A percentile compares a stretch with the other conserved stretches of the same genome.
phyloP scores from a whole-genome alignment of 1,140 invertebrate species.

The Saxidomus purpurata region DNA sequence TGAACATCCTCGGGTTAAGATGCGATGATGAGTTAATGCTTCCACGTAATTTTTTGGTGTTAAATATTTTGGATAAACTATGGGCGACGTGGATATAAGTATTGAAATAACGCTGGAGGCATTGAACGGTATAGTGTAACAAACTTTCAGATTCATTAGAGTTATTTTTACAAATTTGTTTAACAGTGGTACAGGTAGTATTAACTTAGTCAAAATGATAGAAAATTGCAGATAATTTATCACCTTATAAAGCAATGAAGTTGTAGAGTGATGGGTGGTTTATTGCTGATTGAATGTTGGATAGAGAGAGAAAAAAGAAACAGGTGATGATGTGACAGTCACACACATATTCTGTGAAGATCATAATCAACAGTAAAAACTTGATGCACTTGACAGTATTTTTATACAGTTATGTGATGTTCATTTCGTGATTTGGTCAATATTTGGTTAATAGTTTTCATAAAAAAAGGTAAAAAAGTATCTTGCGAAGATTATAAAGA shows the following conservation, averaged over 20 bases:
- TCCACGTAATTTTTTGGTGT: background rate
- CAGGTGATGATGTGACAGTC: too few species aligned
- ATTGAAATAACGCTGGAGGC: constrained; percentile 46
- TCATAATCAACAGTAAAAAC: too few species aligned
- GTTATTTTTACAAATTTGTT: background rate
- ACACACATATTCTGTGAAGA: too few species aligned
- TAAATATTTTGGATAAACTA: constrained; percentile 16
- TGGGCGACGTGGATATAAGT: constrained; percentile 19
- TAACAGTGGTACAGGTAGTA: background rate
- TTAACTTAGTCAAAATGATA: background rate
- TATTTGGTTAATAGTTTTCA: too few species aligned
- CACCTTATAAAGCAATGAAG: background rate
- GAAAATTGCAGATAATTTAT: constrained; percentile 5
- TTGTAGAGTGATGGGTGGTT: background rate
- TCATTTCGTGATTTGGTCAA: too few species aligned
- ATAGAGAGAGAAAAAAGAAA: background rate
- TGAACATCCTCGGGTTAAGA: constrained; percentile 16
- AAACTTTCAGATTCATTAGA: background rate
- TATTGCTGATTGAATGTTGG: background rate
- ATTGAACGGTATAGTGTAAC: constrained; percentile 26
- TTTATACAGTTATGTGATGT: too few species aligned
- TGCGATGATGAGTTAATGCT: constrained; percentile 10
- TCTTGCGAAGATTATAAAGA: too few species aligned
- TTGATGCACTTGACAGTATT: too few species aligned
- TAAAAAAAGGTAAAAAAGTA: too few species aligned